These are phyloP conservation scores for Torymus tubicola DNA, from an alignment of 2,888 invertebrate species.

Conservation along the genomic window DNA sequence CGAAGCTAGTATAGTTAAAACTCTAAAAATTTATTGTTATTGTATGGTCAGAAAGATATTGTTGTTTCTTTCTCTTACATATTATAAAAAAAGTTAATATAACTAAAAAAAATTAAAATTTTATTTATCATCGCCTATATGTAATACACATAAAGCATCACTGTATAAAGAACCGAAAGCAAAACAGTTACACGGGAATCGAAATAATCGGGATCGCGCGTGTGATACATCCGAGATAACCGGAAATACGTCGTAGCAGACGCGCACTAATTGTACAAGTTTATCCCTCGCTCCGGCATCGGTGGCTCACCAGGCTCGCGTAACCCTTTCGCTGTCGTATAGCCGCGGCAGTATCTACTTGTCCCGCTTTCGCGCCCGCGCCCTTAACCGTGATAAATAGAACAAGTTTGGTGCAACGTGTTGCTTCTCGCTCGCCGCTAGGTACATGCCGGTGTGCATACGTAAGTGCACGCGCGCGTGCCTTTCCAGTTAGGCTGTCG, in stretches of 20 bases:
- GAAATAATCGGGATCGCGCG: conserved; percentile 20
- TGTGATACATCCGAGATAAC: conserved; percentile 24
- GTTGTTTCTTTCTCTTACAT: too few relatives aligned
- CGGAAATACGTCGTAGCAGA: background rate
- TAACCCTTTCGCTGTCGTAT: background rate
- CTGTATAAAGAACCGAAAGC: too few relatives aligned
- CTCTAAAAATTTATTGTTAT: too few relatives aligned
- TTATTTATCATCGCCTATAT: background rate
- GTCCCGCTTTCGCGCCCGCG: background rate
- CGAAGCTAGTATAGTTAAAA: too few relatives aligned
- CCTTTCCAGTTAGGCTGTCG: conserved; percentile 2
- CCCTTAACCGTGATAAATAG: conserved; percentile 67
- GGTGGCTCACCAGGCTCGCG: too few relatives aligned
- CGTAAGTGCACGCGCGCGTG: background rate
- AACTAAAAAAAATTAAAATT: background rate
- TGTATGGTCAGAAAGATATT: too few relatives aligned
- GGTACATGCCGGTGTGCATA: conserved; percentile 1
- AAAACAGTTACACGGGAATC: background rate
- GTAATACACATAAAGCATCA: too few relatives aligned
- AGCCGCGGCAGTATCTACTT: conserved; percentile 5
- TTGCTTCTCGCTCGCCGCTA: conserved; percentile 62
- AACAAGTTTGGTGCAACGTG: conserved; percentile 68
- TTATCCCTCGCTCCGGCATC: background rate
- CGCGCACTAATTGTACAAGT: conserved; percentile 47
- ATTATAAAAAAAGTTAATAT: too few relatives aligned